A percentile compares a stretch with the other conserved stretches of the same genome.
Evolutionary conservation across 2,797 vertebrate genomes (phyloP).

Genomic region (Enteromius argenteus): DNA sequence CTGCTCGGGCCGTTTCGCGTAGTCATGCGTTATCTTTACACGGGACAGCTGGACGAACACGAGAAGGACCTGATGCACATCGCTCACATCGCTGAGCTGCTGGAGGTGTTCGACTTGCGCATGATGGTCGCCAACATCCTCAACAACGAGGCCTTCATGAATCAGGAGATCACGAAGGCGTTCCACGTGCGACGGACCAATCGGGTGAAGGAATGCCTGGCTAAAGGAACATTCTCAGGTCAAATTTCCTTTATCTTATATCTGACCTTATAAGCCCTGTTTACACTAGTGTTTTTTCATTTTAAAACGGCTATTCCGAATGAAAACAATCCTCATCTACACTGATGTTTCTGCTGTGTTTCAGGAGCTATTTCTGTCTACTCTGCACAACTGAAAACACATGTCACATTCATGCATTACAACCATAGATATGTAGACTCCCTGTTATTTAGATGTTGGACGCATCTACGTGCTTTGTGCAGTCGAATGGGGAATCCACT

Average conservation of each 20-base stretch:
- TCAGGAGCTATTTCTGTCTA: no score
- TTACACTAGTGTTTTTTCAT: no score
- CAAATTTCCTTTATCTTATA: neutral
- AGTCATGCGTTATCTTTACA: conserved; percentile 78
- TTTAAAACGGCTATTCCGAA: no score
- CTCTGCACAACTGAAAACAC: no score
- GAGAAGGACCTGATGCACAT: conserved; percentile 73
- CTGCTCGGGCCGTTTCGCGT: conserved; percentile 66
- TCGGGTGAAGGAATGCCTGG: conserved; percentile 79
- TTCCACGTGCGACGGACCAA: conserved; percentile 80
- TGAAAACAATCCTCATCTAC: no score
- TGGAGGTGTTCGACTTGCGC: conserved; percentile 80
- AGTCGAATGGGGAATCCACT: no score
- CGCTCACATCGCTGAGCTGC: conserved; percentile 76
- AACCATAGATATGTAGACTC: no score
- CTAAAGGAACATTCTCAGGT: conserved; percentile 72
- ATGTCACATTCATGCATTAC: no score
- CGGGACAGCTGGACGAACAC: conserved; percentile 70
- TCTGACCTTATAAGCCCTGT: no score
- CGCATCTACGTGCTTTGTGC: no score
- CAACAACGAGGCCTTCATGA: conserved; percentile 82
- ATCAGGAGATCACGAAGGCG: conserved; percentile 81
- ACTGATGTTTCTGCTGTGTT: no score
- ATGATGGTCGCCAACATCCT: conserved; percentile 83
- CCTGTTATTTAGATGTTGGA: no score